Evolutionary conservation across 2,888 invertebrate species (phyloP).

Genomic region (Mantis religiosa): DNA sequence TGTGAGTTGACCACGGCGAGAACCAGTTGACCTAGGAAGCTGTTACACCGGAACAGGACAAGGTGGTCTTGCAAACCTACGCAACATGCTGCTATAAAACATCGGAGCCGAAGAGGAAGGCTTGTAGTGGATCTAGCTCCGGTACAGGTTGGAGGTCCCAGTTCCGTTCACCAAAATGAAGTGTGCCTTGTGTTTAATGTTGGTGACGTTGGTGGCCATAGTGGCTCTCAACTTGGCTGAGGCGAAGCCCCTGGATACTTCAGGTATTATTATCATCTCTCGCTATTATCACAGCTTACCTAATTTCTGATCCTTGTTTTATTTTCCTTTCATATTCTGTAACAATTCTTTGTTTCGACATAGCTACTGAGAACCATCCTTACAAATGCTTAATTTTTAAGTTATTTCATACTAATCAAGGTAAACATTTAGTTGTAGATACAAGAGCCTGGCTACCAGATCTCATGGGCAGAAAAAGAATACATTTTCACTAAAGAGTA

Average conservation of each 20-base stretch:
- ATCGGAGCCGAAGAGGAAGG: neutral
- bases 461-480: no score
- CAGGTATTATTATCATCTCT: neutral
- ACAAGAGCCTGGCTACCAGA: no score
- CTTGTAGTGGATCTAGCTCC: neutral
- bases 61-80: neutral
- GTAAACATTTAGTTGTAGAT: no score
- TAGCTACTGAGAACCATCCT: no score
- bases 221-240: neutral
- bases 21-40: neutral
- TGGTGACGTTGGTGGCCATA: neutral
- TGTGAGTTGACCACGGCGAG: no score
- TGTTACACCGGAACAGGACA: neutral
- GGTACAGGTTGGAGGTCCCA: neutral
- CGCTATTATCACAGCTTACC: no score
- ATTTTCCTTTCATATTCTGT: no score
- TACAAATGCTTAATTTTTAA: no score
- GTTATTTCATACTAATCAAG: no score
- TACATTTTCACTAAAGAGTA: no score
- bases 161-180: neutral
- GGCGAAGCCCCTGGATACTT: neutral
- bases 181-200: neutral
- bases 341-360: no score
- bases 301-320: no score
- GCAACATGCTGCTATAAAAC: neutral